Percentiles rank a stretch among this genome's conserved stretches.
Conservation (phyloP, 1,140 invertebrate species). For the Halyomorpha halys region DNA sequence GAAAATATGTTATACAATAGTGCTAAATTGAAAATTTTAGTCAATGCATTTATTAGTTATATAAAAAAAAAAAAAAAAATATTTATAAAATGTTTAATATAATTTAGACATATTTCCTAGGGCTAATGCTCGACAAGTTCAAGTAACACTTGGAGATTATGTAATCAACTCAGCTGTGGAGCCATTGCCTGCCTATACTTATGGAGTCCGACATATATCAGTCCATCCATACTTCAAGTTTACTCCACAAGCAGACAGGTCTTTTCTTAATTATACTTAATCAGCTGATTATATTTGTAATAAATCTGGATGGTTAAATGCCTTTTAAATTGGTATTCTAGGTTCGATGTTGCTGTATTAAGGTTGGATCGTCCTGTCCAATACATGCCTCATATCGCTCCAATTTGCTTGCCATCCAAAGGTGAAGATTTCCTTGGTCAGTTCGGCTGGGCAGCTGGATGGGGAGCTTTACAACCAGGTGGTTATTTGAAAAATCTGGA, state of each 20-base stretch:
- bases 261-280: not conserved
- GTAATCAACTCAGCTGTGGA: slow-evolving; percentile 87
- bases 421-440: slow-evolving; percentile 81
- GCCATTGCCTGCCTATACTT: slow-evolving; percentile 78
- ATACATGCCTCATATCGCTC: slow-evolving; percentile 83
- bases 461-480: slow-evolving; percentile 80
- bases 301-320: too few relatives aligned
- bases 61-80: too few relatives aligned
- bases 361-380: slow-evolving; percentile 77
- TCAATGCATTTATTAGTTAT: too few relatives aligned
- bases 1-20: too few relatives aligned
- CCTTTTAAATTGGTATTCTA: not conserved
- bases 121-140: slow-evolving; percentile 75
- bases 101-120: slow-evolving; percentile 36
- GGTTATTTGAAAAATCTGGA: slow-evolving; percentile 20
- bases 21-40: too few relatives aligned
- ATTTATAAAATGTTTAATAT: too few relatives aligned
- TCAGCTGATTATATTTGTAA: too few relatives aligned
- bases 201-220: slow-evolving; percentile 75
- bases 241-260: slow-evolving; percentile 59
- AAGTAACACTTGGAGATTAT: slow-evolving; percentile 86
- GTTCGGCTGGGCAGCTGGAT: slow-evolving; percentile 85
- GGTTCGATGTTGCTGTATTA: slow-evolving; percentile 86
- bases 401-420: slow-evolving; percentile 84
- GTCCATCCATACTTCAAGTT: slow-evolving; percentile 93